A percentile compares a stretch with the other conserved stretches of the same genome.
phyloP scores from a whole-genome alignment of 1,140 invertebrate species.

The Micrasema minimum region DNA sequence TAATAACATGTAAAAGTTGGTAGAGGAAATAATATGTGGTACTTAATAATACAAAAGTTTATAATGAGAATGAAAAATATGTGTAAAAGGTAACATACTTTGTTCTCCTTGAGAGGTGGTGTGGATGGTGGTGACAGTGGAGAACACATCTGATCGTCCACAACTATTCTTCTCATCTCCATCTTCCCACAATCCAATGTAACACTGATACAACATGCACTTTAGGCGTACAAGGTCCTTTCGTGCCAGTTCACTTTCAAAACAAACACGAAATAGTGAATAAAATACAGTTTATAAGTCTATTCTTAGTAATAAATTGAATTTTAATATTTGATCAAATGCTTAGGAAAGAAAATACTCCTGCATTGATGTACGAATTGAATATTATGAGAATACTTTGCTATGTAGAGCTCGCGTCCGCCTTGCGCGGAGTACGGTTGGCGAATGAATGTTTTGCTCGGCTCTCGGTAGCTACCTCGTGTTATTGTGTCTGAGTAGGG shows the following conservation, averaged over 20 bases:
- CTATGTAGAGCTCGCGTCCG: neutral
- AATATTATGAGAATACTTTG: neutral
- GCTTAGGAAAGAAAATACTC: constrained; percentile 11
- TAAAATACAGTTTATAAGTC: constrained; percentile 2
- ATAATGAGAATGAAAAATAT: too few relatives aligned
- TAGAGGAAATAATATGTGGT: too few relatives aligned
- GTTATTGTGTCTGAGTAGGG: constrained; percentile 57
- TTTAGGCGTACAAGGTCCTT: neutral
- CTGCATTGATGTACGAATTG: constrained; percentile 6
- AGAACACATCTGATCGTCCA: constrained; percentile 59
- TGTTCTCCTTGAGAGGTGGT: constrained; percentile 64
- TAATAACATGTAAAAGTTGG: too few relatives aligned
- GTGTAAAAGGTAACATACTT: constrained; percentile 58
- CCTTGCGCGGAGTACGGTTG: neutral
- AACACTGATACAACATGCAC: constrained; percentile 24
- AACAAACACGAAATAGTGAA: neutral
- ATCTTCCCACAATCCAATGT: constrained; percentile 42
- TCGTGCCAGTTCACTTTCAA: constrained; percentile 18
- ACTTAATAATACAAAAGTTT: too few relatives aligned
- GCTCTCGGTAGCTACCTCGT: constrained; percentile 40
- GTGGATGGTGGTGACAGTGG: constrained; percentile 66
- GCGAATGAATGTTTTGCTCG: constrained; percentile 40
- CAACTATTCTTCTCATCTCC: constrained; percentile 22
- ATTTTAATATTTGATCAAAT: neutral
- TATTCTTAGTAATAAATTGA: constrained; percentile 2